A percentile compares a stretch with the other conserved stretches of the same genome.
Evolutionary conservation across 2,797 vertebrate species (phyloP).

Genomic region (Tarsius wallacei): DNA sequence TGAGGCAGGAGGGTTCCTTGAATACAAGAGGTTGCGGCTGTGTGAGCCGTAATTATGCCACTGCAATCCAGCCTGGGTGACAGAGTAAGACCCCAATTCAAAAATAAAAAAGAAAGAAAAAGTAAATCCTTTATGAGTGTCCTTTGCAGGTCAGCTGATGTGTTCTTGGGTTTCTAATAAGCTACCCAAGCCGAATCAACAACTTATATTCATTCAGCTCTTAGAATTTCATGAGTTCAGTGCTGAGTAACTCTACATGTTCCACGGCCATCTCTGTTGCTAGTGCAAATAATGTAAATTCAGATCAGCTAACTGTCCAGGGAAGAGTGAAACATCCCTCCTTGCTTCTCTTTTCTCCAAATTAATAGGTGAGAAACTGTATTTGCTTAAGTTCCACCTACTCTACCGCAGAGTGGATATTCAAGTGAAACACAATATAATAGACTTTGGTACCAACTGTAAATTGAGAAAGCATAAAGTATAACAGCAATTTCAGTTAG

Average conservation of each 20-base stretch:
- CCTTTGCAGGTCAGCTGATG: neutral
- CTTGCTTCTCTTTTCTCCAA: neutral
- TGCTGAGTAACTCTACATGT: neutral
- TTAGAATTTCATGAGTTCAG: neutral
- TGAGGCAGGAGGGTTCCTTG: too few relatives aligned
- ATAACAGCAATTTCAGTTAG: neutral
- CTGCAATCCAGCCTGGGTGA: too few relatives aligned
- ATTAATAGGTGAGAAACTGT: neutral
- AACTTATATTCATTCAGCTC: neutral
- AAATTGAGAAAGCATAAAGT: neutral
- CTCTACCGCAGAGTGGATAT: neutral
- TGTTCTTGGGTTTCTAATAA: conserved; percentile 58
- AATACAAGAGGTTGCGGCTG: too few relatives aligned
- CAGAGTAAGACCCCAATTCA: too few relatives aligned
- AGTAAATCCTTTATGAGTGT: neutral
- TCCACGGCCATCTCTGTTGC: neutral
- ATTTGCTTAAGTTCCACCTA: neutral
- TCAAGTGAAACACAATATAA: neutral
- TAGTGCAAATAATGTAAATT: neutral
- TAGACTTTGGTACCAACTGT: neutral
- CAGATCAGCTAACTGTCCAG: neutral
- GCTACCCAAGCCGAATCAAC: neutral
- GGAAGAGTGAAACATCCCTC: neutral
- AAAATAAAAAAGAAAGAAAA: neutral
- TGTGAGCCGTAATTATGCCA: too few relatives aligned